Evolutionary conservation across 1,140 invertebrate species (phyloP).

Genomic region (Trichomalopsis sarcophagae): DNA sequence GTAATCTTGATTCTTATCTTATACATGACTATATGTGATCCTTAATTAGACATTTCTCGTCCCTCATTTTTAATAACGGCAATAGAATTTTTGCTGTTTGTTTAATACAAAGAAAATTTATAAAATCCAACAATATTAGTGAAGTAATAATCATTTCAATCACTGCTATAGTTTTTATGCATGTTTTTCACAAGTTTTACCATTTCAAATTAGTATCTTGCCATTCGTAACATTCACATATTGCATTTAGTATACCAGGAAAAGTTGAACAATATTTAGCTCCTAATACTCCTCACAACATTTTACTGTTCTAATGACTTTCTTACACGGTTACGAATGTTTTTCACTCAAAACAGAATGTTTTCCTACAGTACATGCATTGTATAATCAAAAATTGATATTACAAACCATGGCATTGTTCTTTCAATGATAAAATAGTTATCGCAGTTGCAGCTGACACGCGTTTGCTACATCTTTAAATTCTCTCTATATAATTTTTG

Average conservation of each 20-base stretch:
- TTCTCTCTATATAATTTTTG: background rate
- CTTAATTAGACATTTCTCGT: conserved; percentile 60
- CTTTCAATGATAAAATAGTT: conserved; percentile 40
- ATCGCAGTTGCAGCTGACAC: background rate
- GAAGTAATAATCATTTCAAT: conserved; percentile 60
- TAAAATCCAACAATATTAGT: conserved; percentile 64
- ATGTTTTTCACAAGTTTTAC: conserved; percentile 18
- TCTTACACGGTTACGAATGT: background rate
- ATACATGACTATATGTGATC: conserved; percentile 29
- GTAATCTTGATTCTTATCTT: conserved; percentile 47
- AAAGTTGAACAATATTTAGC: conserved; percentile 1
- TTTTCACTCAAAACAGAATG: conserved; percentile 22
- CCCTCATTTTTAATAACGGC: conserved; percentile 62
- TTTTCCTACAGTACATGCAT: conserved; percentile 15
- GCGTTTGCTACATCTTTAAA: conserved; percentile 5
- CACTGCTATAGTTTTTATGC: conserved; percentile 52
- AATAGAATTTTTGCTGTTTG: conserved; percentile 62
- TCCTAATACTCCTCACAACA: conserved; percentile 3
- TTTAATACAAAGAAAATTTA: conserved; percentile 61
- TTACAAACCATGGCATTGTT: conserved; percentile 23
- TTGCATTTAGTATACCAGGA: conserved; percentile 1
- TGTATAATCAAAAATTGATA: conserved; percentile 23
- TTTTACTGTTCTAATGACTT: conserved; percentile 1
- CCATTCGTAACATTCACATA: conserved; percentile 21
- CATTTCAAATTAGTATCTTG: conserved; percentile 4